A percentile compares a stretch with the other conserved stretches of the same genome.
These are phyloP conservation scores for Deilephila porcellus DNA, from an alignment of 2,888 invertebrate genomes.

Conservation along the genomic window DNA sequence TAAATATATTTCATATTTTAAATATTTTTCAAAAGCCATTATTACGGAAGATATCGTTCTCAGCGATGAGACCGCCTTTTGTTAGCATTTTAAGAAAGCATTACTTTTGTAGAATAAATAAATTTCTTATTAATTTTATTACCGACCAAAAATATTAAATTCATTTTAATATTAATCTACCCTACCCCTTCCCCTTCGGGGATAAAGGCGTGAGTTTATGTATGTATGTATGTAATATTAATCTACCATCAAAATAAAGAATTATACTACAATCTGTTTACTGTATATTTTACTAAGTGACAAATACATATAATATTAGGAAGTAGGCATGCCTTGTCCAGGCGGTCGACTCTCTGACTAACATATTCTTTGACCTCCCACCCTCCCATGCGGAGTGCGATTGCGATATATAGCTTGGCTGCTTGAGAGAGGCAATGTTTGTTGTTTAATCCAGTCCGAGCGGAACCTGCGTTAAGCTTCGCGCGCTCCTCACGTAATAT, in stretches of 20 bases:
- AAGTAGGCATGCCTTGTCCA: not conserved
- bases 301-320: not conserved
- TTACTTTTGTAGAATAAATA: no score
- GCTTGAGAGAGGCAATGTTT: conserved; percentile 48
- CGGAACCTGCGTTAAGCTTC: conserved; percentile 33
- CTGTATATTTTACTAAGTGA: not conserved
- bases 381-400: conserved; percentile 60
- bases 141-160: no score
- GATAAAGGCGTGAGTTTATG: no score
- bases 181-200: no score
- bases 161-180: no score
- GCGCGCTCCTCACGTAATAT: conserved; percentile 1
- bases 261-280: not conserved
- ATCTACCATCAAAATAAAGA: not conserved
- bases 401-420: conserved; percentile 61
- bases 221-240: no score
- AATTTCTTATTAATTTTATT: no score
- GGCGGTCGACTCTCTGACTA: not conserved
- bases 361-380: conserved; percentile 56
- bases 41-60: no score
- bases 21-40: no score
- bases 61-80: no score
- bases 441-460: conserved; percentile 57
- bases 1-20: no score
- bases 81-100: no score